phyloP scores from a whole-genome alignment of 1,140 invertebrate species.

The Mactra quadrangularis region DNA sequence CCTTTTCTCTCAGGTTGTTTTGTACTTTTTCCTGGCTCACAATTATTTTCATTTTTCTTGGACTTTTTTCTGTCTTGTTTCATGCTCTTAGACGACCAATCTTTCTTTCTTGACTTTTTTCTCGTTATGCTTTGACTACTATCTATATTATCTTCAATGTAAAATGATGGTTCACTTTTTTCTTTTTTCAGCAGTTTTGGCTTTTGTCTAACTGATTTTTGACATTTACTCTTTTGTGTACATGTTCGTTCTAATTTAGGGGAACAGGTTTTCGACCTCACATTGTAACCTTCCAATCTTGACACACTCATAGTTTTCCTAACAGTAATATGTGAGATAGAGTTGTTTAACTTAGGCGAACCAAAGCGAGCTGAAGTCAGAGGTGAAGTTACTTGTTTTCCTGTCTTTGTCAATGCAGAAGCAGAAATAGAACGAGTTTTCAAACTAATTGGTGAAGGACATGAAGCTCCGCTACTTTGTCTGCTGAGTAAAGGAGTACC shows the following conservation, averaged over 20 bases:
- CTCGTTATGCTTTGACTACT: neutral
- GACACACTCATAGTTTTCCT: neutral
- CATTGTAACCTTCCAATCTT: neutral
- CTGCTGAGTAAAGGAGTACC: constrained; percentile 29
- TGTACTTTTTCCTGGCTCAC: neutral
- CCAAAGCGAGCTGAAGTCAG: neutral
- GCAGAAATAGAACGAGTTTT: neutral
- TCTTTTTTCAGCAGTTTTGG: neutral
- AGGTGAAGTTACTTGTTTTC: neutral
- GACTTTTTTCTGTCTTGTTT: too few relatives aligned
- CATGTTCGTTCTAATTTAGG: neutral
- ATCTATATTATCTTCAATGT: neutral
- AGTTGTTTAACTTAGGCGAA: neutral
- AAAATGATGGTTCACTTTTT: neutral
- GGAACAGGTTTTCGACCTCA: neutral
- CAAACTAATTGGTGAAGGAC: neutral
- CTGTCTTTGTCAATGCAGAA: neutral
- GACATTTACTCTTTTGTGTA: constrained; percentile 8
- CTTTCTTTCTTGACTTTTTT: neutral
- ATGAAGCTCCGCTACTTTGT: constrained; percentile 14
- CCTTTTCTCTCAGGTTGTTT: neutral
- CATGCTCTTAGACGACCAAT: neutral
- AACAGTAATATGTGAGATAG: too few relatives aligned
- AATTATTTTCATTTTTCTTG: neutral
- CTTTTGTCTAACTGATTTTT: neutral